phyloP scores from a whole-genome alignment of 2,113 vertebrate genomes.

The Oryzias javanicus region DNA sequence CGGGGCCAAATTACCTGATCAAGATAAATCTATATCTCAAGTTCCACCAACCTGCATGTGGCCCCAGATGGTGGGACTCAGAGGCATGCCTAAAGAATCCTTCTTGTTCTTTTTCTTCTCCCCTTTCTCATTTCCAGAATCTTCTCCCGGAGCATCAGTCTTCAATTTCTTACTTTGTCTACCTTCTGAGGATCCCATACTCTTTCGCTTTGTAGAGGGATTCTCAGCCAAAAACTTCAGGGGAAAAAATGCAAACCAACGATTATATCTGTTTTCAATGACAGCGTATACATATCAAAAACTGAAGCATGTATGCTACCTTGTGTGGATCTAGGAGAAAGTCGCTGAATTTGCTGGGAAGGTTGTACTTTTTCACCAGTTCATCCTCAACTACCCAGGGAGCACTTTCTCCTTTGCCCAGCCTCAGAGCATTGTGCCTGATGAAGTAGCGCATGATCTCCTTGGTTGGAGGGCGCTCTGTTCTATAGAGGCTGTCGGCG shows the following conservation, averaged over 20 bases:
- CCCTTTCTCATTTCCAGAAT: constrained; percentile 67
- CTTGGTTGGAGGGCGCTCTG: constrained; percentile 96
- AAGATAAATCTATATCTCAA: background rate
- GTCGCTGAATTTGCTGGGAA: constrained; percentile 97
- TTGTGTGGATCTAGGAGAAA: constrained; percentile 96
- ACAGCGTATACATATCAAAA: background rate
- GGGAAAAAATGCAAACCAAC: constrained; percentile 6
- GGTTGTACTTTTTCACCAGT: constrained; percentile 90
- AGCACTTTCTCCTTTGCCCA: constrained; percentile 90
- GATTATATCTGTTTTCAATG: background rate
- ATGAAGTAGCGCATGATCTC: constrained; percentile 98
- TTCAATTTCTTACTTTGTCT: constrained; percentile 87
- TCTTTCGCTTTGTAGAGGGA: constrained; percentile 88
- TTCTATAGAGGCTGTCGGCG: constrained; percentile 86
- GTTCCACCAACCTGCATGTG: constrained; percentile 80
- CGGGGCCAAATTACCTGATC: background rate
- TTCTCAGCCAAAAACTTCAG: constrained; percentile 92
- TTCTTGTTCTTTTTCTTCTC: constrained; percentile 73
- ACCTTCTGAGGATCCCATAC: constrained; percentile 83
- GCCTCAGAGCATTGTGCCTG: constrained; percentile 87
- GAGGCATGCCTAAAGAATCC: constrained; percentile 77
- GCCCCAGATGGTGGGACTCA: constrained; percentile 90
- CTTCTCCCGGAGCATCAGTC: constrained; percentile 69
- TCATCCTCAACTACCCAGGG: constrained; percentile 97
- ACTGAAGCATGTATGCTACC: constrained; percentile 69